Percentiles rank a stretch among this genome's conserved stretches.
These are phyloP conservation scores for Nyctibius grandis DNA, from an alignment of 2,797 vertebrate species.

Conservation along the genomic window DNA sequence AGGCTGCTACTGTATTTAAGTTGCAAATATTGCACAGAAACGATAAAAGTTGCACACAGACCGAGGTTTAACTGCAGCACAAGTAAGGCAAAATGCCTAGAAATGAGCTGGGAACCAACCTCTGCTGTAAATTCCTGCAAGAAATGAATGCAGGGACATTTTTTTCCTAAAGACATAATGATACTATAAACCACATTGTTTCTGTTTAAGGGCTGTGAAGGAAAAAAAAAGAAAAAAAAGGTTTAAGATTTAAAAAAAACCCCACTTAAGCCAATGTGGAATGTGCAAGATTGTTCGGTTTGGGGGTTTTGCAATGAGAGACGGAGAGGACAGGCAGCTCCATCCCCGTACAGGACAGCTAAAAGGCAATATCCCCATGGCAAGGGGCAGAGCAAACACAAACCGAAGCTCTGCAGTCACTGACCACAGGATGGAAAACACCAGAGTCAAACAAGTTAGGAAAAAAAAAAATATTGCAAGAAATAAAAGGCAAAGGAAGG, in stretches of 20 bases:
- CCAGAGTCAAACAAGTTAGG: background rate
- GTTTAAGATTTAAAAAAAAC: background rate
- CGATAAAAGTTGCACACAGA: background rate
- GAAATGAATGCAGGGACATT: background rate
- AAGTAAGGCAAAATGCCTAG: background rate
- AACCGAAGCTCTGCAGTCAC: background rate
- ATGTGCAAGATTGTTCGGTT: background rate
- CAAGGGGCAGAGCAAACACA: background rate
- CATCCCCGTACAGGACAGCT: background rate
- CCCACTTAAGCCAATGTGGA: background rate
- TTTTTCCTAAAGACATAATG: background rate
- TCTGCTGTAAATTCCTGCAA: background rate
- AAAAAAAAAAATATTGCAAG: background rate
- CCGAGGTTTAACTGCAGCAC: background rate
- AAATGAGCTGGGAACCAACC: background rate
- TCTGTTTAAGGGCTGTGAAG: background rate
- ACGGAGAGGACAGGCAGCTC: background rate
- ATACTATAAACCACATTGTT: background rate
- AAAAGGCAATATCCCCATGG: background rate
- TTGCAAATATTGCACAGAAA: background rate
- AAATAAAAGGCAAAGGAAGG: constrained; percentile 18
- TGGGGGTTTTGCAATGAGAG: background rate
- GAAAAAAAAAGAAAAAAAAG: background rate
- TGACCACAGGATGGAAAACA: background rate
- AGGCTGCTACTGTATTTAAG: background rate